These are phyloP conservation scores for Pelosia muscerda DNA, from an alignment of 2,888 invertebrate genomes.

Conservation along the genomic window DNA sequence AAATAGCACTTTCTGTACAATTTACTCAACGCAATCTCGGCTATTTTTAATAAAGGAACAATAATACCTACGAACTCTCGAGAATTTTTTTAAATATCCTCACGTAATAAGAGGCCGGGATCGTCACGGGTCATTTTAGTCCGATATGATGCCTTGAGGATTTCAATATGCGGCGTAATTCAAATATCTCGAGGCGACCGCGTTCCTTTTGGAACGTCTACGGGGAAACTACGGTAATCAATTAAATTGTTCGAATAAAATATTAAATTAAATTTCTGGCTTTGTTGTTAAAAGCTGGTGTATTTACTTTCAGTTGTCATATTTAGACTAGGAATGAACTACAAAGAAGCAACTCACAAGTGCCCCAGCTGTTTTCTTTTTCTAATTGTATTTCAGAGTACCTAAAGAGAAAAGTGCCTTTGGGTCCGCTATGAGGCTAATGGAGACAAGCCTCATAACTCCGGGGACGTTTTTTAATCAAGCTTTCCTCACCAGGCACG, in stretches of 20 bases:
- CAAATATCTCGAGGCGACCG: constrained; percentile 73
- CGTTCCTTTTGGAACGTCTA: constrained; percentile 63
- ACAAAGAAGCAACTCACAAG: constrained; percentile 10
- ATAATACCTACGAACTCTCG: constrained; percentile 45
- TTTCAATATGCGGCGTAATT: constrained; percentile 83
- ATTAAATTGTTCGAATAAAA: constrained; percentile 76
- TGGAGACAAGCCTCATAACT: constrained; percentile 60
- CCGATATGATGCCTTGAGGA: constrained; percentile 74
- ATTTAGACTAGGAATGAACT: constrained; percentile 11
- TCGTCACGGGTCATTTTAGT: constrained; percentile 72
- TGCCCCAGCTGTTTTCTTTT: constrained; percentile 36
- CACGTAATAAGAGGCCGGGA: constrained; percentile 64
- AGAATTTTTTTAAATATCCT: constrained; percentile 56
- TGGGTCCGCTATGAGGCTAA: constrained; percentile 58
- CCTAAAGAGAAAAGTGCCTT: constrained; percentile 57
- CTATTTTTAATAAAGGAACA: constrained; percentile 52
- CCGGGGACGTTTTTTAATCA: constrained; percentile 64
- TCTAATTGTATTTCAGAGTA: constrained; percentile 61
- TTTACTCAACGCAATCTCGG: constrained; percentile 35
- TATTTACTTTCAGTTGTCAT: background rate
- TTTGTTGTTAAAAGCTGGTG: constrained; percentile 34
- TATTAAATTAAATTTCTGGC: constrained; percentile 62
- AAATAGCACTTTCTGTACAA: constrained; percentile 22
- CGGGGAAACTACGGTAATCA: constrained; percentile 66
- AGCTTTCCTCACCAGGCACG: constrained; percentile 53